Conservation (phyloP, 2,797 vertebrate genomes). For the Coranthus polyacanthus region DNA sequence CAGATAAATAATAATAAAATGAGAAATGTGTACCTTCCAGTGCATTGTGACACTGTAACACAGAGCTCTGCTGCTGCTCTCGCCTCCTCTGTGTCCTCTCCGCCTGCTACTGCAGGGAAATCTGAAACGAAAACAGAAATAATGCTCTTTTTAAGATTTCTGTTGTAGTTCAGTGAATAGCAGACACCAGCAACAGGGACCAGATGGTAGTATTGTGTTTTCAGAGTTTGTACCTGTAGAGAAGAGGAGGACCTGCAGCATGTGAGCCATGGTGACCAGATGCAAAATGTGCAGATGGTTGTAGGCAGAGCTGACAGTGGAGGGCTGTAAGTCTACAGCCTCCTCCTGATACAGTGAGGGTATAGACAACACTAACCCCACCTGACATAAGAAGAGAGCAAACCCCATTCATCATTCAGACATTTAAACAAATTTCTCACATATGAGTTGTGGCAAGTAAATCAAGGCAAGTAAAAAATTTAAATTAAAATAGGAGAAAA, state of each 20-base stretch:
- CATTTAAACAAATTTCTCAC: neutral
- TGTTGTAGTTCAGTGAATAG: neutral
- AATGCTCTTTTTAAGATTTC: neutral
- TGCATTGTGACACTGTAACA: constrained; percentile 73
- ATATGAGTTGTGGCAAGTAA: neutral
- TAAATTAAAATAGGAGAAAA: too few species aligned
- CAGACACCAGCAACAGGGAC: neutral
- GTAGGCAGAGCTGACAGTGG: constrained; percentile 92
- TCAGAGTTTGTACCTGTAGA: constrained; percentile 65
- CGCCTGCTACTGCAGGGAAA: constrained; percentile 65
- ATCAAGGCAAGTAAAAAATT: neutral
- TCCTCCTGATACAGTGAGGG: constrained; percentile 96
- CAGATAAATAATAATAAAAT: neutral
- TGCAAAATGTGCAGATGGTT: constrained; percentile 95
- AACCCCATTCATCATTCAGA: neutral
- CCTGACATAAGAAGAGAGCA: constrained; percentile 78
- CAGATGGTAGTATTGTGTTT: neutral
- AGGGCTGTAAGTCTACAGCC: constrained; percentile 92
- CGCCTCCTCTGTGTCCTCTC: constrained; percentile 81
- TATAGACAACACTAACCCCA: constrained; percentile 92
- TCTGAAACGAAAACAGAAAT: constrained; percentile 63
- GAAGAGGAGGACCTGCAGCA: constrained; percentile 91
- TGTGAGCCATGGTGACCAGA: constrained; percentile 94
- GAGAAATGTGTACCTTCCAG: constrained; percentile 72
- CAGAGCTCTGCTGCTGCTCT: constrained; percentile 80